Evolutionary conservation across 1,140 invertebrate species (phyloP), one percentile per base, ranked within the genome.

Genomic region (Drosophila kanapiae): DNA sequence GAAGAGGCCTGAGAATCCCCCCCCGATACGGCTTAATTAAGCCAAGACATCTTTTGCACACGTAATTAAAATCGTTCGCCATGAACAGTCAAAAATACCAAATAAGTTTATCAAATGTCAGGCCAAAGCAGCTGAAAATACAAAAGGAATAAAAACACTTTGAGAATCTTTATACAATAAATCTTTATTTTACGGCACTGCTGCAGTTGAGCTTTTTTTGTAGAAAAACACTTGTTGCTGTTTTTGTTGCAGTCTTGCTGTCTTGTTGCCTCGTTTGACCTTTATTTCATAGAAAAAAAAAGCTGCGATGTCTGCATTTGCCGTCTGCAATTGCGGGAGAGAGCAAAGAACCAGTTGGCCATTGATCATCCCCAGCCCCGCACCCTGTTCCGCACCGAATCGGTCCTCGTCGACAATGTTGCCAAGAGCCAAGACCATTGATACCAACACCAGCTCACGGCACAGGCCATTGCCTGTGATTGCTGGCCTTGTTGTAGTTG

Each of bases 311-410:
- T 88, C 84, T 88, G 85, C 78, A 84, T 84, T 88, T 63, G 64
- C 60, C 49, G 78, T 77, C 74, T 82, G 79, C 72, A 65, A 54
- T 77, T 77, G 82, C 63, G 69, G 78, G 82, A 86, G 82, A 80
- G 77, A 76, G 75, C 61, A 80, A 63, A 80, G 84, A 88, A 87
- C 84, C 84, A 84, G 84, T 88, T 87, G 76, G 79, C 83, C 74
- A 77, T 71, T 71, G 65, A 80, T 84, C 82, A 72, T 85, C 78
- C 59, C 62, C 57, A 38, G 37, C 53, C 43, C 47, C 51, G 57
- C 61, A 33, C 29, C 31, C 35, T 31, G 8, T n/a, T 29, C 7
- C 23, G n/a, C 31, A 38, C n/a, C 37, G 16, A 6, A 23, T 10
- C 9, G 5, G 6, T 47, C 27, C 0, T 4, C 18, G 51, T 18